Evolutionary conservation across 2,113 vertebrate species (phyloP).

Genomic region (Regulus satrapa): DNA sequence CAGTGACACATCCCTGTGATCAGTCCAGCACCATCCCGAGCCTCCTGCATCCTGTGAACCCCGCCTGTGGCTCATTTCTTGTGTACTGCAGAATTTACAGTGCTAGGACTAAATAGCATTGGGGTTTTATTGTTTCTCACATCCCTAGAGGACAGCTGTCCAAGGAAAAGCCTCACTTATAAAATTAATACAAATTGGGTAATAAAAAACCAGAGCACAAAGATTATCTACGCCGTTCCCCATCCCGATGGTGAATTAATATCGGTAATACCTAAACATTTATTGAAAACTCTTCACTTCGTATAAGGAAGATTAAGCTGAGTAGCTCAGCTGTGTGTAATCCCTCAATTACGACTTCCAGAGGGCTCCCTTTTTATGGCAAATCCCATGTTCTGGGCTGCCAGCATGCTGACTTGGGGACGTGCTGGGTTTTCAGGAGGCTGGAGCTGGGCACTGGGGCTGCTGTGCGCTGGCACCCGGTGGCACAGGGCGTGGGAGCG

Average conservation of each 20-base stretch:
- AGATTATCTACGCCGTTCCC: neutral
- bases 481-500: fast-evolving
- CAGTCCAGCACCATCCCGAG: neutral
- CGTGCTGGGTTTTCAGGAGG: neutral
- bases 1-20: neutral
- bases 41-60: neutral
- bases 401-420: neutral
- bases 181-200: neutral
- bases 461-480: neutral
- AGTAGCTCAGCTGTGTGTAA: neutral
- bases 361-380: neutral
- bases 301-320: neutral
- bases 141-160: neutral
- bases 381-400: neutral
- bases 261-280: neutral
- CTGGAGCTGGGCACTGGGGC: neutral
- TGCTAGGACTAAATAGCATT: neutral
- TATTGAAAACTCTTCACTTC: neutral
- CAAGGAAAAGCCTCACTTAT: neutral
- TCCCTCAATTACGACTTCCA: neutral
- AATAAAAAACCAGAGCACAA: neutral
- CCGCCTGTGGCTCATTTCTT: neutral
- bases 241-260: neutral
- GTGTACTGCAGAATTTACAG: neutral
- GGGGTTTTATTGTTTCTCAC: neutral